Conservation (phyloP, 2,888 invertebrate species). For the Elmis aenea region DNA sequence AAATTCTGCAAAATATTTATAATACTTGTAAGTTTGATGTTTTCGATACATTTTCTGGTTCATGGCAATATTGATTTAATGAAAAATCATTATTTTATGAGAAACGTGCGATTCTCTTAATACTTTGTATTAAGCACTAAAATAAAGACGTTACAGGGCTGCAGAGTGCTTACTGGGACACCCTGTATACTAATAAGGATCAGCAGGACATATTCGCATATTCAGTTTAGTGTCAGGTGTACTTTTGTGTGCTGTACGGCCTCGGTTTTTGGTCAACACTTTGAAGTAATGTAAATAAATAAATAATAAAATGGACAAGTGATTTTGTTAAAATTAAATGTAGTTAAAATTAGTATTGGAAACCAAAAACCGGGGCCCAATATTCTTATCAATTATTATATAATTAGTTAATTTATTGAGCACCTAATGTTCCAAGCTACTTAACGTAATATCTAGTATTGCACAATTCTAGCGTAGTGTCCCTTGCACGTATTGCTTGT, state of each 20-base stretch:
- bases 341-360: neutral
- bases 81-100: too few species aligned
- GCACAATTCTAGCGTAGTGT: slow-evolving; percentile 47
- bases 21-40: too few species aligned
- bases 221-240: too few species aligned
- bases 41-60: too few species aligned
- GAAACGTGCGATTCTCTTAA: too few species aligned
- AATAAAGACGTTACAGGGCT: too few species aligned
- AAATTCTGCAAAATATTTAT: too few species aligned
- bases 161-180: too few species aligned
- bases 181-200: too few species aligned
- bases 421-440: slow-evolving; percentile 50
- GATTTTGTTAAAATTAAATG: neutral
- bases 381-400: slow-evolving; percentile 10
- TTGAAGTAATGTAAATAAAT: neutral
- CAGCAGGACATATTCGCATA: neutral
- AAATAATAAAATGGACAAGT: neutral
- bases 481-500: slow-evolving; percentile 41
- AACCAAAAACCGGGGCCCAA: slow-evolving; percentile 16
- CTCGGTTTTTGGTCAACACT: neutral
- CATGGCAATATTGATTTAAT: too few species aligned
- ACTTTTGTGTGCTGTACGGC: neutral
- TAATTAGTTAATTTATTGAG: slow-evolving; percentile 42
- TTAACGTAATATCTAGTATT: slow-evolving; percentile 47
- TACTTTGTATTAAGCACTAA: too few species aligned